Percentiles rank a stretch among this genome's conserved stretches.
phyloP scores from a whole-genome alignment of 2,888 invertebrate species.

The Rhogogaster chlorosoma region DNA sequence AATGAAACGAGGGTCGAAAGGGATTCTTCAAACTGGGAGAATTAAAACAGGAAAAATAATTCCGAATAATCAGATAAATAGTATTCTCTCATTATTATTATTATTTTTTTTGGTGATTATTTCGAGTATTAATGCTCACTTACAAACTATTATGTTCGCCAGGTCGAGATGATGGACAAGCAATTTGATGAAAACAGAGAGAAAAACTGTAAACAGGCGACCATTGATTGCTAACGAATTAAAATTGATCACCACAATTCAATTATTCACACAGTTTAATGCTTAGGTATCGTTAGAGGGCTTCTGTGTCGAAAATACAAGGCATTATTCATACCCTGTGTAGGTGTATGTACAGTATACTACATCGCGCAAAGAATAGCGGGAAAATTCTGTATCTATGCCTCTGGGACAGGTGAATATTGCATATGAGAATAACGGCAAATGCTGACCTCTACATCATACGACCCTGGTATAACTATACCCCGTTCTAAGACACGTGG shows the following conservation, averaged over 20 bases:
- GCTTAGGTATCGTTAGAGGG: conserved; percentile 10
- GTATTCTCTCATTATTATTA: too few relatives aligned
- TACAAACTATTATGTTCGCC: not conserved
- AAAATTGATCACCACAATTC: not conserved
- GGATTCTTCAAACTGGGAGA: not conserved
- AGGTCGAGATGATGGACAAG: not conserved
- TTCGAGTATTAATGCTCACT: not conserved
- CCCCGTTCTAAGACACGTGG: conserved; percentile 31
- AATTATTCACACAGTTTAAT: conserved; percentile 18
- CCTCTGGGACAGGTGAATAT: conserved; percentile 18
- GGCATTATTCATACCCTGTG: not conserved
- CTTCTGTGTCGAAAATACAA: conserved; percentile 2
- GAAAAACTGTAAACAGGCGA: not conserved
- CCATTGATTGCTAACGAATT: not conserved
- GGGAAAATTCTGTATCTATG: not conserved
- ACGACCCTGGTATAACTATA: conserved; percentile 8
- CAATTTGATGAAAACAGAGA: not conserved
- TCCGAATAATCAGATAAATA: not conserved
- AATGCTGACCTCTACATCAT: conserved; percentile 16
- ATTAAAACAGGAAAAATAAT: not conserved
- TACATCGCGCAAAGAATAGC: not conserved
- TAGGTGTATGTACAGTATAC: not conserved
- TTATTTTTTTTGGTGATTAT: not conserved
- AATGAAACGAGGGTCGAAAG: not conserved
- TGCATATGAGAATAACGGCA: conserved; percentile 41